Evolutionary conservation across 2,113 vertebrate genomes (phyloP).

Genomic region (Archocentrus centrarchus): DNA sequence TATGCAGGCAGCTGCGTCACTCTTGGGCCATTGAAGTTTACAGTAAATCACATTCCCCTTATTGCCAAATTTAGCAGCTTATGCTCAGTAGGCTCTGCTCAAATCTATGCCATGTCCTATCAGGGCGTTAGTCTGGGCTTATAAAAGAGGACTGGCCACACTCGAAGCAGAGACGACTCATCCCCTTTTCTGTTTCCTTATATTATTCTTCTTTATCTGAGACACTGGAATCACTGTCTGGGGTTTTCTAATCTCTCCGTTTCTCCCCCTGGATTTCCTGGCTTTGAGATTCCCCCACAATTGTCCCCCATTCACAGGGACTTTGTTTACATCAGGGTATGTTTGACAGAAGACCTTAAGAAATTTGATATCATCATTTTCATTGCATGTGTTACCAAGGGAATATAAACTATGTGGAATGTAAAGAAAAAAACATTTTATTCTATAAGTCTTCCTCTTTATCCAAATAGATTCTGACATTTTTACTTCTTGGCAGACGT

Average conservation of each 20-base stretch:
- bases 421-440: conserved; percentile 57
- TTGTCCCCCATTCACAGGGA: conserved; percentile 86
- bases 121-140: conserved; percentile 93
- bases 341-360: conserved; percentile 65
- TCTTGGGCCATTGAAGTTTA: conserved; percentile 85
- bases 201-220: conserved; percentile 84
- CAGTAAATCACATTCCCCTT: conserved; percentile 98
- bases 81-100: conserved; percentile 96
- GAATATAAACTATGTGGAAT: conserved; percentile 36
- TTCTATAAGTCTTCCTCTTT: conserved; percentile 58
- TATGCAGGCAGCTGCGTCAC: conserved; percentile 79
- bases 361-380: conserved; percentile 71
- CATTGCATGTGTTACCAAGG: conserved; percentile 64
- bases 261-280: conserved; percentile 62
- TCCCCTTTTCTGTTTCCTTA: conserved; percentile 86
- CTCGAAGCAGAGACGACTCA: conserved; percentile 86
- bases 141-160: conserved; percentile 94
- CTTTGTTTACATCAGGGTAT: conserved; percentile 66
- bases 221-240: conserved; percentile 56
- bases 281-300: conserved; percentile 59
- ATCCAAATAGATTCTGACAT: conserved; percentile 72
- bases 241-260: conserved; percentile 55
- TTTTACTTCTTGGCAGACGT: conserved; percentile 55
- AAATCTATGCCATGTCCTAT: conserved; percentile 92
- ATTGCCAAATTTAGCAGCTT: conserved; percentile 99